Conservation (phyloP, 2,797 vertebrate species). For the Benthosema pterotum region DNA sequence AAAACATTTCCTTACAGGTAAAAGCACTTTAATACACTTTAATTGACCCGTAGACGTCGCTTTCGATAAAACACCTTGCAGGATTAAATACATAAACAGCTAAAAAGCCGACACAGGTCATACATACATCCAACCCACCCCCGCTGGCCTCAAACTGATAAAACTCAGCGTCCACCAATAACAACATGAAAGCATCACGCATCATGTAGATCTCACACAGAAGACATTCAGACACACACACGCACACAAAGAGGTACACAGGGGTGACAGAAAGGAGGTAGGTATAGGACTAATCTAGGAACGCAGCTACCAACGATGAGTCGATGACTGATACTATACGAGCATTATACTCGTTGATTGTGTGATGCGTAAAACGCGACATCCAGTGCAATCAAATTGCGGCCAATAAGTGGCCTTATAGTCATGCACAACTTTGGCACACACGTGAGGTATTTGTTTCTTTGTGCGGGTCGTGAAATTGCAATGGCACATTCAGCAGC, state of each 20-base stretch:
- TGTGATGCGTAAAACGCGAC: slow-evolving; percentile 67
- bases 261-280: slow-evolving; percentile 26
- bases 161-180: slow-evolving; percentile 88
- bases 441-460: slow-evolving; percentile 66
- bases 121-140: slow-evolving; percentile 27
- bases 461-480: slow-evolving; percentile 34
- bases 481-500: slow-evolving; percentile 39
- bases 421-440: slow-evolving; percentile 62
- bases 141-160: slow-evolving; percentile 92
- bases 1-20: slow-evolving; percentile 45
- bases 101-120: slow-evolving; percentile 65
- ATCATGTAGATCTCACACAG: slow-evolving; percentile 87
- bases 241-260: slow-evolving; percentile 36
- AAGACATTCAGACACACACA: slow-evolving; percentile 75
- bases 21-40: slow-evolving; percentile 89
- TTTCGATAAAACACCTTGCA: slow-evolving; percentile 74
- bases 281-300: slow-evolving; percentile 47
- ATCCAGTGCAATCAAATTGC: slow-evolving; percentile 72
- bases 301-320: slow-evolving; percentile 25
- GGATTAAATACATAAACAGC: slow-evolving; percentile 80
- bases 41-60: slow-evolving; percentile 90
- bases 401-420: slow-evolving; percentile 17
- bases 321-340: slow-evolving; percentile 38
- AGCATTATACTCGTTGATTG: slow-evolving; percentile 64
- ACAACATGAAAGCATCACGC: slow-evolving; percentile 82